A percentile compares a stretch with the other conserved stretches of the same genome.
Conservation (phyloP, 2,113 vertebrate genomes). For the Neodontobutis hainanensis region DNA sequence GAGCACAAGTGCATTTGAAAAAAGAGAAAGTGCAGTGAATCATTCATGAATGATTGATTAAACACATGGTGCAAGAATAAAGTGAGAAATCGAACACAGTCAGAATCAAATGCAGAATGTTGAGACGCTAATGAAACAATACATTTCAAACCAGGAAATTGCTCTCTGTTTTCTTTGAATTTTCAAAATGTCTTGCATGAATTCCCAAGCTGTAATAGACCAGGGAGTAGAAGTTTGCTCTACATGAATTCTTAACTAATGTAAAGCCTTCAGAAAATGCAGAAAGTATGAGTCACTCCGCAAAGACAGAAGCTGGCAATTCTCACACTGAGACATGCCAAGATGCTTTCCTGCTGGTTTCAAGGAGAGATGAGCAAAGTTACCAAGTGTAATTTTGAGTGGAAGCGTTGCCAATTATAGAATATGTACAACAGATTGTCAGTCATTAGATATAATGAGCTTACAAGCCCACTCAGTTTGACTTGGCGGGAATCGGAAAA, state of each 20-base stretch:
- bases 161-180: neutral
- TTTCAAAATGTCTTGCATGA: neutral
- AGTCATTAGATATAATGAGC: conserved; percentile 18
- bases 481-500: neutral
- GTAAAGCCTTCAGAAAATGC: neutral
- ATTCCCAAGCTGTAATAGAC: neutral
- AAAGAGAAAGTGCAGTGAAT: conserved; percentile 8
- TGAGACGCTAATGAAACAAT: conserved; percentile 1
- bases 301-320: neutral
- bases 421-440: conserved; percentile 19
- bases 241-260: neutral
- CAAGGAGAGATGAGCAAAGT: conserved; percentile 17
- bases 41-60: conserved; percentile 23
- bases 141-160: neutral
- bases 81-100: neutral
- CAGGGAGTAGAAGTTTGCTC: neutral
- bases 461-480: conserved; percentile 7
- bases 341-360: conserved; percentile 9
- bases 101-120: neutral
- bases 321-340: conserved; percentile 5
- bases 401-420: conserved; percentile 14
- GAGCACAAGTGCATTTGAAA: neutral
- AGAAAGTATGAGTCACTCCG: conserved; percentile 1
- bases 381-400: neutral
- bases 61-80: conserved; percentile 1